These are phyloP conservation scores for Cherax quadricarinatus DNA, from an alignment of 1,140 invertebrate species.

Conservation along the genomic window DNA sequence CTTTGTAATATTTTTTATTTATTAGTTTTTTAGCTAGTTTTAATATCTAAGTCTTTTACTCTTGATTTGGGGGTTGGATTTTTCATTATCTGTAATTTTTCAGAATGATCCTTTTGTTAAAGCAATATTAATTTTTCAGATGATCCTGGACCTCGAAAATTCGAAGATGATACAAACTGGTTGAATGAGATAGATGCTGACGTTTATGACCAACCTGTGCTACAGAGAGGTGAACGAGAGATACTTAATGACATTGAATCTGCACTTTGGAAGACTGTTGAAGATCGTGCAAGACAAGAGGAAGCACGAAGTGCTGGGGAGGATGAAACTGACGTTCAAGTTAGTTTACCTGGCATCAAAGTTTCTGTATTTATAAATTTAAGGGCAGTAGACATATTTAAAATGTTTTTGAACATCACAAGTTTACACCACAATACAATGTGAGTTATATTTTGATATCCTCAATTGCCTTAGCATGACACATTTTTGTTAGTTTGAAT, in stretches of 20 bases:
- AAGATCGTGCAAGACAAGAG: background rate
- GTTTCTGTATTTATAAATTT: too few relatives aligned
- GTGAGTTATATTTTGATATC: too few relatives aligned
- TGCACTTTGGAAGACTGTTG: background rate
- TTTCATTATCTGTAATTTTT: background rate
- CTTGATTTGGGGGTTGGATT: too few relatives aligned
- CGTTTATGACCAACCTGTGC: background rate
- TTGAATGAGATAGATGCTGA: background rate
- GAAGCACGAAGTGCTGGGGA: background rate
- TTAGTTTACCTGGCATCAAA: background rate
- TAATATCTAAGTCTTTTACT: too few relatives aligned
- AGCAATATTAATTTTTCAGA: slow-evolving; percentile 33
- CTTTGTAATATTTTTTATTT: too few relatives aligned
- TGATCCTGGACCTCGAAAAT: slow-evolving; percentile 37
- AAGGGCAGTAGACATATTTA: too few relatives aligned
- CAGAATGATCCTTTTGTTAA: background rate
- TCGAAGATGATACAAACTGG: slow-evolving; percentile 27
- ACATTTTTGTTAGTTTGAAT: too few relatives aligned
- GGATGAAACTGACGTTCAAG: background rate
- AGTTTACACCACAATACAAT: too few relatives aligned
- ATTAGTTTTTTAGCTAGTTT: too few relatives aligned
- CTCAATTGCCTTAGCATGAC: too few relatives aligned
- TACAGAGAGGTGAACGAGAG: slow-evolving; percentile 31
- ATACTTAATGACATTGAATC: background rate
- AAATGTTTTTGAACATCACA: too few relatives aligned